Evolutionary conservation across 1,140 invertebrate species (phyloP), one percentile per base, ranked within the genome.

Genomic region (Drosophila littoralis): DNA sequence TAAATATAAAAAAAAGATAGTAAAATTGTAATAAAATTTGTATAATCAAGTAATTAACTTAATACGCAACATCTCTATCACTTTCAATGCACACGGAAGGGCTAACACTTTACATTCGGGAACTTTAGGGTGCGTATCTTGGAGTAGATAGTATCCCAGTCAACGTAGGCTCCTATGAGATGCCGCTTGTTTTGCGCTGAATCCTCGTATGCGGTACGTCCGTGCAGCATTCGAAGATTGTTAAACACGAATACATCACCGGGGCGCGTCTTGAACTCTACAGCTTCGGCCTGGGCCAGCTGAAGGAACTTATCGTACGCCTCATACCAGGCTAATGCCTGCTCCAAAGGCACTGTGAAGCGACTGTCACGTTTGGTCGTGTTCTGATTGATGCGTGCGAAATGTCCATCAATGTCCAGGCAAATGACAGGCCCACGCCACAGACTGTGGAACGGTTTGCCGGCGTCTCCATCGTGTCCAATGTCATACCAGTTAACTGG

Each of bases 101-200:
- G 6, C 43, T 75, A 84, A 57, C 66, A 57, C 7, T 57, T 79
- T 3, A 64, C 68, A 50, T 82, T 46, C 6, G 82, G 82, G 38
- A 79, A 82, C 65, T 78, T 83, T 0, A 91, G 77, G 0, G 91
- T 85, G 60, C 95, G 92, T 43, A 95, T 92, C 78, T 94, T 93
- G 0, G 95, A 96, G 83, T 95, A 94, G 40, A 95, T 94, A 79
- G 95, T 94, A 92, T 96, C 95, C 95, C 95, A 96, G 81, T 96
- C 95, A 0, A 96, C 75, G 86, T 96, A 96, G 32, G 93, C 94
- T 6, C 95, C 96, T 63, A 96, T 94, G 0, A 96, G 79, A 81
- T 95, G 94, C 33, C 96, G 92, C 15, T 94, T 93, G 72, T 95
- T 95, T 9, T 93, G 77, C 5, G 80, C 68, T 0, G 91, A 93